Base-by-base conservation (phyloP, 2,797 vertebrate genomes). In the Hyperoplus immaculatus region DNA sequence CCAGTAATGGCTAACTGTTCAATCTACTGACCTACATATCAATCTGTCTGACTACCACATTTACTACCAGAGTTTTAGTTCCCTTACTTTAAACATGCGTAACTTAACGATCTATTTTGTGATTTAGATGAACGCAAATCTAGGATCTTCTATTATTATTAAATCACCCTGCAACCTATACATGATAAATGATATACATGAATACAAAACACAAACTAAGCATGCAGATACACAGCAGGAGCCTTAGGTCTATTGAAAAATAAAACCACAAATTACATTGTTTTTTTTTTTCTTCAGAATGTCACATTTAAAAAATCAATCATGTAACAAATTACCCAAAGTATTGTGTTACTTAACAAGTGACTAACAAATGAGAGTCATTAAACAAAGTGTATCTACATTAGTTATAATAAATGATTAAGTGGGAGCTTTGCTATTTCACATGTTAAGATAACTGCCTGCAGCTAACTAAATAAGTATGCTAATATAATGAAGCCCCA, bases 401-500 rank as follows among this genome's bases (percentile, higher is more conserved):
- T 87, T 82, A 83, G 75, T 85, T 69, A 54, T 43, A 73, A 68
- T 87, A 50, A 89, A 84, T 81, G 69, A 82, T 88, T 83, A 36
- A 41, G 61, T 69, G 66, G 78, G 63, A 84, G 77, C 59, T 57
- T 87, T 59, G 84, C 84, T 87, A 75, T 81, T 84, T 85, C 47
- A 89, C 59, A 43, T 5, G 16, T 77, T 14, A 62, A 73, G 69
- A 75, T 74, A 78, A 71, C 69, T 61, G 72, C 83, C 75, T 76
- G 5, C 67, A 77, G 72, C 62, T 62, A 59, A 50, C 50, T 80
- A 68, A 86, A 43, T 72, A 75, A 56, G 50, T 78, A 72, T 65
- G 72, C 70, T 78, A 83, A 75, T 64, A 56, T 56, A 69, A 69
- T 75, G 45, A 67, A 50, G 61, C 67, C 55, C 76, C 63, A 41